phyloP scores from a whole-genome alignment of 92 coral and sea anemone species.

The Desmophyllum pertusum region DNA sequence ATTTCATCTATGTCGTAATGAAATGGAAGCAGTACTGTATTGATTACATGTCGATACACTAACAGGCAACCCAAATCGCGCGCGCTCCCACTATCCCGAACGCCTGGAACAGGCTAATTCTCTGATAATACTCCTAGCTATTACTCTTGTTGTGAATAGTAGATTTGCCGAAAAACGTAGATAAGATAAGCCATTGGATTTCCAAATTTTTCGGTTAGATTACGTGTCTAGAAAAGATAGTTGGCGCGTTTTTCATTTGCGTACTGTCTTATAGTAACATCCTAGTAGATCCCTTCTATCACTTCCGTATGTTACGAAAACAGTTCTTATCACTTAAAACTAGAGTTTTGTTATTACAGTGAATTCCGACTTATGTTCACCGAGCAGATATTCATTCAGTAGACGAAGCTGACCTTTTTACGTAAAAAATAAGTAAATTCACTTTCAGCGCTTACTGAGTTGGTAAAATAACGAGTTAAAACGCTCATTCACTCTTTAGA shows the following conservation, averaged over 20 bases:
- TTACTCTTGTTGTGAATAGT: not conserved
- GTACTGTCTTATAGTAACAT: not conserved
- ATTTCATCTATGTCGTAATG: too few relatives aligned
- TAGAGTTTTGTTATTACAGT: not conserved
- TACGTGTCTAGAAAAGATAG: not conserved
- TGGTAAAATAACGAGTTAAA: not conserved
- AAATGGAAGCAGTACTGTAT: too few relatives aligned
- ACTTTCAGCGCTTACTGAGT: not conserved
- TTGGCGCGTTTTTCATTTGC: not conserved
- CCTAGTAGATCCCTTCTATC: not conserved
- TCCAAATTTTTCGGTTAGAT: not conserved
- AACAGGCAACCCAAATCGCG: too few relatives aligned
- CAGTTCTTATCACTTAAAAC: not conserved
- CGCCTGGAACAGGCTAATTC: too few relatives aligned
- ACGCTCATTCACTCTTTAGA: not conserved
- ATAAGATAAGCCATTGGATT: not conserved
- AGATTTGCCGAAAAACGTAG: not conserved
- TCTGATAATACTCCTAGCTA: not conserved
- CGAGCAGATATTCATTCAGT: not conserved
- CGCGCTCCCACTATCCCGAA: too few relatives aligned
- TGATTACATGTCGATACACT: too few relatives aligned
- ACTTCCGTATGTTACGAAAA: not conserved
- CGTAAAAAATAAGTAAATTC: not conserved
- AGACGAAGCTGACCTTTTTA: not conserved
- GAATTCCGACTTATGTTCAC: not conserved